These are phyloP conservation scores for Spinus pinus DNA, from an alignment of 2,797 vertebrate genomes.

Conservation along the genomic window DNA sequence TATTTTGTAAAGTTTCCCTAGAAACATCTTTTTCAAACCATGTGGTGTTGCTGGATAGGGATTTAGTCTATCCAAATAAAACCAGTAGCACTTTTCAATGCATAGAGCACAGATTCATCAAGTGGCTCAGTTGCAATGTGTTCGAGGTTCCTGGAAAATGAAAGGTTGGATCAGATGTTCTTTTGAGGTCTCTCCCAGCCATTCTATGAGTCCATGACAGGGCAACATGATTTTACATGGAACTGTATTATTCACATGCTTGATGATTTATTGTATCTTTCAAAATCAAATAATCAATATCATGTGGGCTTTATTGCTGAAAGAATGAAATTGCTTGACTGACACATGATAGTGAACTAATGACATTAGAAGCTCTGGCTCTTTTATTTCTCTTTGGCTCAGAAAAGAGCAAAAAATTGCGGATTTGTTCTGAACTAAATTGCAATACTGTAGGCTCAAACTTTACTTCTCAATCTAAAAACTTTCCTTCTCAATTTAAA, in stretches of 20 bases:
- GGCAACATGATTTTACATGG: not conserved
- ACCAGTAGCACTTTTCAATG: not conserved
- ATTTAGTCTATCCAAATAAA: not conserved
- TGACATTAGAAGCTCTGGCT: not conserved
- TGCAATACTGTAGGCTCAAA: constrained; percentile 21
- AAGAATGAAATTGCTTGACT: constrained; percentile 1
- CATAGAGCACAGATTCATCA: not conserved
- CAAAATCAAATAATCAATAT: constrained; percentile 20
- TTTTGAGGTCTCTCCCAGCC: not conserved
- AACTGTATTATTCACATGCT: not conserved
- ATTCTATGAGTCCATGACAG: not conserved
- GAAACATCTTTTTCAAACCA: not conserved
- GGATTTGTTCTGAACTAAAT: not conserved
- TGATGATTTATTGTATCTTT: not conserved
- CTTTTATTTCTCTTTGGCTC: not conserved
- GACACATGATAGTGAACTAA: not conserved
- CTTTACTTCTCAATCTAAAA: constrained; percentile 45
- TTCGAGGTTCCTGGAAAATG: not conserved
- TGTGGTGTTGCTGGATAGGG: not conserved
- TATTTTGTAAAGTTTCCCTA: not conserved
- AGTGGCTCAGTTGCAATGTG: not conserved
- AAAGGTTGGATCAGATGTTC: not conserved
- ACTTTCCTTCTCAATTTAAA: constrained; percentile 55
- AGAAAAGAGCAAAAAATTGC: not conserved
- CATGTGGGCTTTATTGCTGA: not conserved